phyloP scores from a whole-genome alignment of 2,113 vertebrate genomes.

The Nymphicus hollandicus region DNA sequence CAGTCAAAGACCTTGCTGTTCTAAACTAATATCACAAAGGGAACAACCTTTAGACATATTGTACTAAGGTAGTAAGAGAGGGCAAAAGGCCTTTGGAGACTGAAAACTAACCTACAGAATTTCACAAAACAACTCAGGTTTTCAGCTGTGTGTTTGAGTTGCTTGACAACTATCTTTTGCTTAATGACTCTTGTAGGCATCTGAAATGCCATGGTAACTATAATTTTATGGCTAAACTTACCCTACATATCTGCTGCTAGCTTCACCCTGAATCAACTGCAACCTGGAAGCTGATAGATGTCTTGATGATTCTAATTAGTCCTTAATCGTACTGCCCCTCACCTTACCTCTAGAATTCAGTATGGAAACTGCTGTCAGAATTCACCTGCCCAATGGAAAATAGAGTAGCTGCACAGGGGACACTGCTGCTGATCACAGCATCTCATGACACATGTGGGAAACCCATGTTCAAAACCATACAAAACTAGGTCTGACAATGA shows the following conservation, averaged over 20 bases:
- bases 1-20: neutral
- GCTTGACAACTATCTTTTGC: neutral
- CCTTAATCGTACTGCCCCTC: neutral
- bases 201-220: conserved; percentile 22
- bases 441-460: neutral
- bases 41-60: neutral
- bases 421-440: neutral
- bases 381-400: neutral
- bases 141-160: neutral
- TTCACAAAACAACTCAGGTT: neutral
- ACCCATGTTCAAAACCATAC: neutral
- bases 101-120: conserved; percentile 4
- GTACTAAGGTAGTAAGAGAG: neutral
- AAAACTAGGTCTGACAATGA: neutral
- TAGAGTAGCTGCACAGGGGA: neutral
- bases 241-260: neutral
- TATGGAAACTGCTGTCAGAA: neutral
- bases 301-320: neutral
- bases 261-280: neutral
- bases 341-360: neutral
- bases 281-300: neutral
- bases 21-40: neutral
- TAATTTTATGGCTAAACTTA: conserved; percentile 4
- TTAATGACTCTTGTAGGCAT: neutral
- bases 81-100: conserved; percentile 9